Evolutionary conservation across 2,797 vertebrate species (phyloP).

Genomic region (Phalanger gymnotis): DNA sequence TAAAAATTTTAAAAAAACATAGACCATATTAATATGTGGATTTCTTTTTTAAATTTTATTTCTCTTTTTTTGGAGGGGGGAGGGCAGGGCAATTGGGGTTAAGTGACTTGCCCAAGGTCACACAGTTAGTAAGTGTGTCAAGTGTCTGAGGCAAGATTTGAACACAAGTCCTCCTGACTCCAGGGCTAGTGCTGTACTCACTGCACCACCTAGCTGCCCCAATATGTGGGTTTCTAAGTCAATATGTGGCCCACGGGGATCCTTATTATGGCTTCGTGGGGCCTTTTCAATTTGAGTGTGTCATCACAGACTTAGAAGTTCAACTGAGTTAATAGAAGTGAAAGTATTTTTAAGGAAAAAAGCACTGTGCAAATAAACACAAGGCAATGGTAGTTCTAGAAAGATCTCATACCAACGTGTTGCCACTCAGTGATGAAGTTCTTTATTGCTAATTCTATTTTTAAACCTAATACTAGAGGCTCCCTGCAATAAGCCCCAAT

Average conservation of each 20-base stretch:
- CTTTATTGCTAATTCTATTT: not conserved
- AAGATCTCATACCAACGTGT: not conserved
- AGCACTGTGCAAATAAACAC: not conserved
- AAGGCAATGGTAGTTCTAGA: not conserved
- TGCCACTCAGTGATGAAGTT: not conserved
- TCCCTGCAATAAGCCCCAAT: not conserved
- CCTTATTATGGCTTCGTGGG: not conserved
- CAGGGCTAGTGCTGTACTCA: too few relatives aligned
- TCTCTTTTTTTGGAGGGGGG: too few relatives aligned
- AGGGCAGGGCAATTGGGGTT: too few relatives aligned
- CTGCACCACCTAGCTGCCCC: too few relatives aligned
- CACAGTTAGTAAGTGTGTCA: too few relatives aligned
- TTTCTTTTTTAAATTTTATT: too few relatives aligned
- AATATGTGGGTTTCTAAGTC: not conserved
- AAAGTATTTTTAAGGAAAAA: not conserved
- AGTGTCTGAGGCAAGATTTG: too few relatives aligned
- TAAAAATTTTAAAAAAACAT: not conserved
- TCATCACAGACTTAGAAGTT: not conserved
- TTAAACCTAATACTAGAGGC: not conserved
- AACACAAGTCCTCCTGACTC: too few relatives aligned
- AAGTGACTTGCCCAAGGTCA: too few relatives aligned
- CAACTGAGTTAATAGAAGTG: not conserved
- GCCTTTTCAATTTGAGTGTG: not conserved
- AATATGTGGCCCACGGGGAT: not conserved
- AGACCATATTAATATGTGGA: not conserved